Conservation (phyloP, 2,113 vertebrate genomes). For the Manacus vitellinus region DNA sequence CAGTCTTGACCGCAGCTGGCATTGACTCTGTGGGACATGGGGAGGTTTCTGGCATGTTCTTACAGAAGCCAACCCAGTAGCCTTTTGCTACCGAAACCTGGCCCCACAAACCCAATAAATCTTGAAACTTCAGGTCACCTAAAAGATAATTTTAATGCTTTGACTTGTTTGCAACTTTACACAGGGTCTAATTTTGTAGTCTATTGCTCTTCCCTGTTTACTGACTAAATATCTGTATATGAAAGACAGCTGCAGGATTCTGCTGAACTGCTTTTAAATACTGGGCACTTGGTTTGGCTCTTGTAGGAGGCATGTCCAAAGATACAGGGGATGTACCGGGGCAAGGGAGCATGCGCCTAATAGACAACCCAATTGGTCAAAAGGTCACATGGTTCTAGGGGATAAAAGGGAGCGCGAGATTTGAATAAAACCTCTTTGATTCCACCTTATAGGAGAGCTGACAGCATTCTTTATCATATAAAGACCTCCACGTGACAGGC, state of each 20-base stretch:
- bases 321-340: too few relatives aligned
- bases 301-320: too few relatives aligned
- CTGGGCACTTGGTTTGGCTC: not conserved
- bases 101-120: not conserved
- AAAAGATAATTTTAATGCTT: not conserved
- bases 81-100: not conserved
- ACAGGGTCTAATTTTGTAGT: not conserved
- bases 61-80: not conserved
- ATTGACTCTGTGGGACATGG: not conserved
- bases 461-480: too few relatives aligned
- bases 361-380: too few relatives aligned
- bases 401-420: too few relatives aligned
- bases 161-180: not conserved
- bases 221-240: not conserved
- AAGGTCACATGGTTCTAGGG: too few relatives aligned
- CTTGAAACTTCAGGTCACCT: not conserved
- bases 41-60: not conserved
- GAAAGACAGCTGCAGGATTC: not conserved
- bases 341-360: too few relatives aligned
- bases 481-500: too few relatives aligned
- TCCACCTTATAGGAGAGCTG: too few relatives aligned
- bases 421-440: too few relatives aligned
- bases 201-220: not conserved
- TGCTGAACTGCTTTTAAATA: not conserved
- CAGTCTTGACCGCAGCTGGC: not conserved